Conservation (phyloP, 2,113 vertebrate genomes). For the Syngnathus typhle region DNA sequence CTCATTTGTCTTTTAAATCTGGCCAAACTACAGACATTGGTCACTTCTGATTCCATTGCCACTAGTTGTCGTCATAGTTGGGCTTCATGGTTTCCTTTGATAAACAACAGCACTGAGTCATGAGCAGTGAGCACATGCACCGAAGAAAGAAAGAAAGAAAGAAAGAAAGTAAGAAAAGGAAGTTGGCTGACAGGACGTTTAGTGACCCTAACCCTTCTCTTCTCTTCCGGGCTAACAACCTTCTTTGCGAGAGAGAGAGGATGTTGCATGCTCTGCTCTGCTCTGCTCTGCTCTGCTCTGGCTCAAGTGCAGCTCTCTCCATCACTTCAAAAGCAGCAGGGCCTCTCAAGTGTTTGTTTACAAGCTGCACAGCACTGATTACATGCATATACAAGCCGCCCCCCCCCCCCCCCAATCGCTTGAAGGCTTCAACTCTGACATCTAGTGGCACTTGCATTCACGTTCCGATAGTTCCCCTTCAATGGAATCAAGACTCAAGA, state of each 20-base stretch:
- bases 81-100: constrained; percentile 56
- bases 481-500: constrained; percentile 7
- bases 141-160: constrained; percentile 22
- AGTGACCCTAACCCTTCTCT: constrained; percentile 51
- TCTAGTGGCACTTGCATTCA: constrained; percentile 49
- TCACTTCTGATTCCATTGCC: constrained; percentile 44
- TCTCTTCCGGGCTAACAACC: constrained; percentile 65
- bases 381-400: constrained; percentile 10
- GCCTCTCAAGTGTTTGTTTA: constrained; percentile 58
- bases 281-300: constrained; percentile 61
- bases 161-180: constrained; percentile 39
- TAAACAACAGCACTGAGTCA: constrained; percentile 61
- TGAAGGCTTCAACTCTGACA: constrained; percentile 58
- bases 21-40: constrained; percentile 22
- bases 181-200: constrained; percentile 66
- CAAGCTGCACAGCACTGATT: constrained; percentile 44
- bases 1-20: constrained; percentile 36
- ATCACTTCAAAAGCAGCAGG: constrained; percentile 57
- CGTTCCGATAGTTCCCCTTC: background rate
- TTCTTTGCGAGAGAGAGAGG: constrained; percentile 51
- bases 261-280: constrained; percentile 56
- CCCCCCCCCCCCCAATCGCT: background rate
- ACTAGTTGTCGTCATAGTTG: constrained; percentile 40
- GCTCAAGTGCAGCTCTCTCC: constrained; percentile 58
- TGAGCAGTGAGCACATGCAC: constrained; percentile 48